Conservation (phyloP, 2,888 invertebrate genomes). For the Molanna angustata region DNA sequence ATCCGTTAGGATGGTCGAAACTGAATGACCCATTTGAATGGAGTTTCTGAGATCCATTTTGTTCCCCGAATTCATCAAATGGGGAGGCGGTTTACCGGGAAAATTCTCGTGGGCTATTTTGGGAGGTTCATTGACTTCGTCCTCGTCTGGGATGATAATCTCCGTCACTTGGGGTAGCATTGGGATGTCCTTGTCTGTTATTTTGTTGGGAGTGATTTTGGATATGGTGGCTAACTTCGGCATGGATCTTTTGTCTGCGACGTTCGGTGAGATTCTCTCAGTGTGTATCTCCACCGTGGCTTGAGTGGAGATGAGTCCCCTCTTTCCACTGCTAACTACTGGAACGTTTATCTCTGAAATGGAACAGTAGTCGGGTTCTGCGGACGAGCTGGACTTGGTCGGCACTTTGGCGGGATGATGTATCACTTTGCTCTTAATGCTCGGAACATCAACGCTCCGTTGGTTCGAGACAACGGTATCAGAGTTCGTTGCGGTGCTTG, state of each 20-base stretch:
- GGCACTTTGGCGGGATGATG: constrained; percentile 32
- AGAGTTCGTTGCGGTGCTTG: constrained; percentile 50
- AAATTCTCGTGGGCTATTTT: constrained; percentile 37
- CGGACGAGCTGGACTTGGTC: constrained; percentile 49
- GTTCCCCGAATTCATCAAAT: constrained; percentile 38
- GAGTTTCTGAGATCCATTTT: constrained; percentile 54
- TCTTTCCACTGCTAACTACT: constrained; percentile 57
- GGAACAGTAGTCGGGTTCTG: constrained; percentile 73
- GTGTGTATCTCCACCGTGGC: constrained; percentile 55
- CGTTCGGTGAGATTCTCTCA: constrained; percentile 50
- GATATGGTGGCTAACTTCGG: constrained; percentile 38
- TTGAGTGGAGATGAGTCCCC: constrained; percentile 55
- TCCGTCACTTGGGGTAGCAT: constrained; percentile 73
- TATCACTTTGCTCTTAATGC: constrained; percentile 34
- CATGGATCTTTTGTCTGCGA: constrained; percentile 48
- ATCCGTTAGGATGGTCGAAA: constrained; percentile 59
- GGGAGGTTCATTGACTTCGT: constrained; percentile 38
- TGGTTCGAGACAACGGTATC: constrained; percentile 58
- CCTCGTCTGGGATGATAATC: constrained; percentile 68
- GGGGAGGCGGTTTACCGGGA: constrained; percentile 14
- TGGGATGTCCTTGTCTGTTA: constrained; percentile 62
- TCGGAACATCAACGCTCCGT: constrained; percentile 56
- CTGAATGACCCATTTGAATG: constrained; percentile 61
- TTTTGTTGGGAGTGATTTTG: constrained; percentile 43
- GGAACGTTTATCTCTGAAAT: constrained; percentile 71